Evolutionary conservation across 2,888 invertebrate species (phyloP).

Genomic region (Cylloceria caligata): DNA sequence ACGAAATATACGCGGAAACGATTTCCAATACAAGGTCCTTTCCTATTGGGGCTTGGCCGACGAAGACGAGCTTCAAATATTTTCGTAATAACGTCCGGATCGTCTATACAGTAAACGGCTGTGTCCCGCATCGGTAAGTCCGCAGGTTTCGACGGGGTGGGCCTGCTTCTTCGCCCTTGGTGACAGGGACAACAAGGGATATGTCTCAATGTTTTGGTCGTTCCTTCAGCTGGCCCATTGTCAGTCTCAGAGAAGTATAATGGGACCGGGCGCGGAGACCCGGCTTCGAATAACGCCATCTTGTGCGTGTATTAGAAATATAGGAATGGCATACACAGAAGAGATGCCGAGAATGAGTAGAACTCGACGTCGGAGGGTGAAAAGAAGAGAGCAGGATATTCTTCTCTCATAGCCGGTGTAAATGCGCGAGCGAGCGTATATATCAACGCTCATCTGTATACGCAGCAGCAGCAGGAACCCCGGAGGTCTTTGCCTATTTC

Average conservation of each 20-base stretch:
- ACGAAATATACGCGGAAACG: conserved; percentile 28
- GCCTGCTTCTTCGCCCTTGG: conserved; percentile 66
- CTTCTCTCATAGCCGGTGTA: conserved; percentile 31
- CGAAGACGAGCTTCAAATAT: conserved; percentile 76
- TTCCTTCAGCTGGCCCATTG: conserved; percentile 83
- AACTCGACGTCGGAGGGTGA: conserved; percentile 45
- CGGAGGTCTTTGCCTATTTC: conserved; percentile 72
- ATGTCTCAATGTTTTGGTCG: conserved; percentile 84
- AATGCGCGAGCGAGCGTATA: conserved; percentile 9
- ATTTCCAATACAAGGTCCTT: conserved; percentile 36
- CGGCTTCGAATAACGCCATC: conserved; percentile 79
- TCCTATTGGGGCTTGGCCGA: not conserved
- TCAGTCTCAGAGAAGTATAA: conserved; percentile 77
- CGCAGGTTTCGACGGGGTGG: conserved; percentile 70
- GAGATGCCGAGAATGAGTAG: conserved; percentile 34
- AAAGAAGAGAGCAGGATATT: conserved; percentile 51
- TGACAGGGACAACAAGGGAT: conserved; percentile 82
- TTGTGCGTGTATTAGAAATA: conserved; percentile 68
- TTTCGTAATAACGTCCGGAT: conserved; percentile 81
- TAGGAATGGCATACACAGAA: conserved; percentile 58
- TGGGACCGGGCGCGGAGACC: conserved; percentile 69
- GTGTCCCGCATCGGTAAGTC: conserved; percentile 30
- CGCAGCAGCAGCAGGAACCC: conserved; percentile 53
- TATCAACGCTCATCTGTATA: conserved; percentile 46
- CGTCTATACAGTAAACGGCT: conserved; percentile 16